Evolutionary conservation across 2,797 vertebrate genomes (phyloP), one percentile per base, ranked within the genome.

Genomic region (Darevskia mixta): DNA sequence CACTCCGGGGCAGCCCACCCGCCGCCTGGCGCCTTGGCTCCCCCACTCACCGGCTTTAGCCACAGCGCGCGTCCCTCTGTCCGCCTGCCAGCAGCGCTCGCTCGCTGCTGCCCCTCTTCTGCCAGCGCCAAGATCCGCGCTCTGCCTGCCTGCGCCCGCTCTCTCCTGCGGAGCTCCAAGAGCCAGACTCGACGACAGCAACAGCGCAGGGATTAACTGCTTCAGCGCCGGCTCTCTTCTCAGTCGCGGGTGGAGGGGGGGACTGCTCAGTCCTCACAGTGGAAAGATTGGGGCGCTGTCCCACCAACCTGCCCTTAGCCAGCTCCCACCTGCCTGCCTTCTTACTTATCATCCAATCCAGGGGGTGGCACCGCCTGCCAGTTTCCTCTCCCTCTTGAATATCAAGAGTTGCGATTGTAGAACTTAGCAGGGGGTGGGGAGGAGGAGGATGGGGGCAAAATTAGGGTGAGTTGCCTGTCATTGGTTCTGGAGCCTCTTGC

Each of bases 201-300:
- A 55, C 49, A 55, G 49, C 49, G 49, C 49, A 55, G 49, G 49
- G 17, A 93, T 66, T 95, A 96, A 96, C 95, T 87, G 92, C 90
- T 89, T 96, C 90, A 71, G 89, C 93, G 95, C 95, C 94, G 85
- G 93, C 80, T 45, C 3, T 29, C 45, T 23, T 67, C 67, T 7
- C 20, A 23, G 20, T 5, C n/a, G 8, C 20, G 5, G 45, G 55
- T 29, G 75, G 58, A 13, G 20, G n/a, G 25, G 17, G 38, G 29
- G 0, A 32, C 61, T 64, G 9, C 27, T 71, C n/a, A 55, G 49
- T 55, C 49, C 49, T 55, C 49, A 15, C 5, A 11, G 10, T 20
- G 7, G 15, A n/a, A 13, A 9, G 29, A n/a, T 5, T 18, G 78
- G 49, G 78, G 10, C n/a, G n/a, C 8, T 4, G 32, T 23, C 75